phyloP scores from a whole-genome alignment of 2,797 vertebrate genomes.

The Oceanodroma leucorhoa region DNA sequence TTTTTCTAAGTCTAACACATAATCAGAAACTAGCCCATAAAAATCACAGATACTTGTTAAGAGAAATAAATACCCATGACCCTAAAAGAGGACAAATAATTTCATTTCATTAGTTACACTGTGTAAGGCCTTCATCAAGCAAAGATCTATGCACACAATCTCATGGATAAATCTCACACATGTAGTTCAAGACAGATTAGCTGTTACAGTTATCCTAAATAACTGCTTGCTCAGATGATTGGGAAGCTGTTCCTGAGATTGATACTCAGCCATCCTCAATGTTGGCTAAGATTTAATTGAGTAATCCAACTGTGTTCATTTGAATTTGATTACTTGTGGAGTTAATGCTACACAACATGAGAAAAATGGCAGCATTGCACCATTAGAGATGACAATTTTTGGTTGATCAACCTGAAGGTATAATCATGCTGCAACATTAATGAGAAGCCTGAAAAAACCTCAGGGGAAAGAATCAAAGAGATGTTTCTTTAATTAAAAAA shows the following conservation, averaged over 20 bases:
- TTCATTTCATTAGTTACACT: background rate
- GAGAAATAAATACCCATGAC: background rate
- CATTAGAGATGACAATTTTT: slow-evolving; percentile 8
- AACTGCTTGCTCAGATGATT: background rate
- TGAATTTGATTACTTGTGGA: slow-evolving; percentile 27
- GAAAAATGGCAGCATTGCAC: slow-evolving; percentile 12
- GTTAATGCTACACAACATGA: slow-evolving; percentile 4
- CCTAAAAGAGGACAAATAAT: background rate
- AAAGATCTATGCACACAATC: background rate
- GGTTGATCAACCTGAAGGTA: slow-evolving; percentile 28
- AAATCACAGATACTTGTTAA: background rate
- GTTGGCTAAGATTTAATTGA: slow-evolving; percentile 33
- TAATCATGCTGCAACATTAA: background rate
- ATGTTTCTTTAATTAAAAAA: slow-evolving; percentile 35
- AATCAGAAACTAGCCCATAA: slow-evolving; percentile 13
- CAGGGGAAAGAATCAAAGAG: background rate
- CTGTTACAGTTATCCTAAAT: background rate
- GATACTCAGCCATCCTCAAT: background rate
- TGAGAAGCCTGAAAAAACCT: background rate
- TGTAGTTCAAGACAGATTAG: background rate
- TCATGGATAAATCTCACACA: background rate
- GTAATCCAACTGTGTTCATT: background rate
- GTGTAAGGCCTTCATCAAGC: background rate
- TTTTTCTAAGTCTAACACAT: slow-evolving; percentile 17
- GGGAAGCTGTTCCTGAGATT: background rate